Percentiles rank a stretch among this genome's conserved stretches.
These are phyloP conservation scores for Limnephilus rhombicus DNA, from an alignment of 2,888 invertebrate genomes.

Conservation along the genomic window DNA sequence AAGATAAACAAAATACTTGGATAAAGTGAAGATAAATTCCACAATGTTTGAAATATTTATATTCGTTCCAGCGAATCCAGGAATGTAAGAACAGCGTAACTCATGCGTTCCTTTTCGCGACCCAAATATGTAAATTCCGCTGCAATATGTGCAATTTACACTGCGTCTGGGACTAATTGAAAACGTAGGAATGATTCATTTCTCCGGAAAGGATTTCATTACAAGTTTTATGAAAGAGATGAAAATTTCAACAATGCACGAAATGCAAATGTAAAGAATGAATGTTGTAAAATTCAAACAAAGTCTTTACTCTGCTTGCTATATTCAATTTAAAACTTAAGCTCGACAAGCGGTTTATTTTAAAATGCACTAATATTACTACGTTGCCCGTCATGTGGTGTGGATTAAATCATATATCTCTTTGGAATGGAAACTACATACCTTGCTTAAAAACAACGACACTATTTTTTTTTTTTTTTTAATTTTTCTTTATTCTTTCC, in stretches of 20 bases:
- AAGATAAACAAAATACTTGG: not conserved
- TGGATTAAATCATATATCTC: too few species aligned
- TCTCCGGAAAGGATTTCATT: not conserved
- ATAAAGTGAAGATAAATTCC: not conserved
- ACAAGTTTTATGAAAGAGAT: not conserved
- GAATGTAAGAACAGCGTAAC: conserved; percentile 30
- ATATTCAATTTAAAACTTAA: not conserved
- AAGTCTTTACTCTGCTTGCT: not conserved
- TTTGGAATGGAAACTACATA: too few species aligned
- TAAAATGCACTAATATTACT: not conserved
- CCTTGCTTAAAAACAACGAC: too few species aligned
- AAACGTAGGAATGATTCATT: not conserved
- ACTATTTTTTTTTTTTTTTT: too few species aligned
- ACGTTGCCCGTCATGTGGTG: too few species aligned
- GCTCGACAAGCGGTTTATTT: not conserved
- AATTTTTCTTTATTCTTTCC: too few species aligned
- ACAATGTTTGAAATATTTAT: not conserved
- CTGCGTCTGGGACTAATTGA: conserved; percentile 13
- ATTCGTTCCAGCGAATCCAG: not conserved
- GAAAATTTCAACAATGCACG: not conserved
- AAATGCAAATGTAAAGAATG: not conserved
- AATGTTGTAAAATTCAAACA: not conserved
- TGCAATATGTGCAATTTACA: conserved; percentile 13
- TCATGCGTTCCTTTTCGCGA: conserved; percentile 35
- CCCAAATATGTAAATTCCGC: conserved; percentile 43